Conservation (phyloP, 2,888 invertebrate genomes). For the Dryocosmus kuriphilus region DNA sequence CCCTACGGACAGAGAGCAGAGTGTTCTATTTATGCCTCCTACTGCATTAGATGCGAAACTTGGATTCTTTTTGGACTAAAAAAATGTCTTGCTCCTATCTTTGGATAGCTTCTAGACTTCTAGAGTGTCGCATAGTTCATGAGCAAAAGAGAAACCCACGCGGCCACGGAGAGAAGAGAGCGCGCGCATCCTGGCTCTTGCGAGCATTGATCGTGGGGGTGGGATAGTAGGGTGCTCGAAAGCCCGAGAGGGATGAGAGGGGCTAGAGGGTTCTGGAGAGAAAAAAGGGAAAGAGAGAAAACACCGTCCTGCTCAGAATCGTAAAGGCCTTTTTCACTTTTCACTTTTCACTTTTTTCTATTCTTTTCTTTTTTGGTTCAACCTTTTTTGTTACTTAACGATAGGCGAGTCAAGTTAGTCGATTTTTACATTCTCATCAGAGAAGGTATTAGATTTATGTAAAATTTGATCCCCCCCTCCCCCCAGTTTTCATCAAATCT, state of each 20-base stretch:
- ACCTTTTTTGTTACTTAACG: background rate
- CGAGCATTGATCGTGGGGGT: slow-evolving; percentile 75
- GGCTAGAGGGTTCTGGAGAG: slow-evolving; percentile 54
- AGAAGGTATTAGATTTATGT: too few species aligned
- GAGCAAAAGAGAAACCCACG: slow-evolving; percentile 33
- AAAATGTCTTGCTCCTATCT: background rate
- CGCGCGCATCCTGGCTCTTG: slow-evolving; percentile 72
- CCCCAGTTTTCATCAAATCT: too few species aligned
- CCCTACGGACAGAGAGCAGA: background rate
- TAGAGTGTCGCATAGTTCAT: background rate
- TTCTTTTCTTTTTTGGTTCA: background rate
- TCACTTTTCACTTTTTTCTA: slow-evolving; percentile 31
- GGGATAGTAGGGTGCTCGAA: slow-evolving; percentile 64
- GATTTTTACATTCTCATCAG: too few species aligned
- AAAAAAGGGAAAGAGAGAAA: slow-evolving; percentile 43
- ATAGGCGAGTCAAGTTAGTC: background rate
- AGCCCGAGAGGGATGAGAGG: slow-evolving; percentile 58
- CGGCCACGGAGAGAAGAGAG: slow-evolving; percentile 64
- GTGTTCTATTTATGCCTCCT: slow-evolving; percentile 1
- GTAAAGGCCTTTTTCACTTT: slow-evolving; percentile 34
- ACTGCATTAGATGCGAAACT: background rate
- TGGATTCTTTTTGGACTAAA: background rate
- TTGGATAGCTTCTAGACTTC: background rate
- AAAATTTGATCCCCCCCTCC: too few species aligned
- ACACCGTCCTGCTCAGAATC: slow-evolving; percentile 40